phyloP scores from a whole-genome alignment of 1,140 invertebrate species.

The Eciton burchellii region DNA sequence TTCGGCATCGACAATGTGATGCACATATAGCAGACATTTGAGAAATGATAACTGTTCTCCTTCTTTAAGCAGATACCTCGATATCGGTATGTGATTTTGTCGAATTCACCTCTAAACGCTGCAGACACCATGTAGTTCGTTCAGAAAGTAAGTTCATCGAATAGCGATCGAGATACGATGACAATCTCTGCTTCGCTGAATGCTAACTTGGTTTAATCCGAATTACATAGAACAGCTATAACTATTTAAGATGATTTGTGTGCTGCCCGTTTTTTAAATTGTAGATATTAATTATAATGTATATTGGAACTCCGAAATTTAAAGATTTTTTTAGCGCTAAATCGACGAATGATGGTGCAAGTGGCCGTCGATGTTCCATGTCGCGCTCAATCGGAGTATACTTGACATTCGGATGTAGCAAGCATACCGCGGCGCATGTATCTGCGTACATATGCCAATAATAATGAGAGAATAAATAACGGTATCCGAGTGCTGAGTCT shows the following conservation, averaged over 20 bases:
- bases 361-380: conserved; percentile 28
- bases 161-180: background rate
- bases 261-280: conserved; percentile 13
- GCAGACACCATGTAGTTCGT: background rate
- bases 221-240: background rate
- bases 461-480: conserved; percentile 29
- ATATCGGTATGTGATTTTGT: background rate
- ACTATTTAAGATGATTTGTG: conserved; percentile 4
- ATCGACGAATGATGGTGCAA: conserved; percentile 4
- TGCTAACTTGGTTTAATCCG: background rate
- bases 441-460: conserved; percentile 5
- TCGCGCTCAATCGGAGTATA: conserved; percentile 14
- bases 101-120: background rate
- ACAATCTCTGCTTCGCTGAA: conserved; percentile 4
- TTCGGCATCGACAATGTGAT: background rate
- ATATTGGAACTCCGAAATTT: conserved; percentile 36
- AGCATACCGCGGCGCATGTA: conserved; percentile 15
- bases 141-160: conserved; percentile 13
- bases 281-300: conserved; percentile 32
- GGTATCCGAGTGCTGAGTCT: conserved; percentile 46
- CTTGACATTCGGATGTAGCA: conserved; percentile 1
- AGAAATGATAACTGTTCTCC: conserved; percentile 17
- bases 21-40: conserved; percentile 34
- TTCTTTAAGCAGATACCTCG: conserved; percentile 15
- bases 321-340: conserved; percentile 45